Base-by-base conservation (phyloP, 2,797 vertebrate species). In the Typhlichthys eigenmanni region DNA sequence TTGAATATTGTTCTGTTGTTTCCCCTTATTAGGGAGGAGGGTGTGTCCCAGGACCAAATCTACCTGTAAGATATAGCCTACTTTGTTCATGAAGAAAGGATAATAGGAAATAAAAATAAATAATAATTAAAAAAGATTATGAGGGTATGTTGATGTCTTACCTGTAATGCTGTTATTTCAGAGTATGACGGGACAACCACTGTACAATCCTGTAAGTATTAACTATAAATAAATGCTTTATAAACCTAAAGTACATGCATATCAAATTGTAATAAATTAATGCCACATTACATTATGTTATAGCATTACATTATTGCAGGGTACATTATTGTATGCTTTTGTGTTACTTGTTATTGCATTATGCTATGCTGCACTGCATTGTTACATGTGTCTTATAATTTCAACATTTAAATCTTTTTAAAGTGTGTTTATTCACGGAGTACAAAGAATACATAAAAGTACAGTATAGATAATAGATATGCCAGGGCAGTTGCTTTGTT, bases 161-260 rank as follows among this genome's bases (percentile, higher is more conserved):
- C 11, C 8, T 66, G 0, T 80, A 2, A 71, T 66, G 0, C 9
- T 72, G 14, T 74, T 9, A 52, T 78, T 63, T 8, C 13, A 95
- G 93, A 64, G 84, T 0, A 93, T 93, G 92, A 79, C 75, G 4
- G 75, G 71, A 0, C 88, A 92, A 49, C 84, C 89, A 0, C 57
- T 91, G 57, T 91, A 91, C 85, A 92, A 92, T 64, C 93, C 93
- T 55, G 93, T 94, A 61, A 91, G 93, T 90, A 47, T 56, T 14
- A n/a, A 24, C 24, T 43, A 52, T 32, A 9, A 24, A 24, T 24
- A 24, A 24, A 13, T 8, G 3, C 14, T 8, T 16, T 5, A 51
- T 51, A 51, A 17, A 51, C 7, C 3, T 51, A 24, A 24, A 24
- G 24, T 24, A 6, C 13, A 9, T n/a, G 13, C 13, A 16, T n/a